These are phyloP conservation scores for Syritta pipiens DNA, from an alignment of 2,888 invertebrate genomes.

Conservation along the genomic window DNA sequence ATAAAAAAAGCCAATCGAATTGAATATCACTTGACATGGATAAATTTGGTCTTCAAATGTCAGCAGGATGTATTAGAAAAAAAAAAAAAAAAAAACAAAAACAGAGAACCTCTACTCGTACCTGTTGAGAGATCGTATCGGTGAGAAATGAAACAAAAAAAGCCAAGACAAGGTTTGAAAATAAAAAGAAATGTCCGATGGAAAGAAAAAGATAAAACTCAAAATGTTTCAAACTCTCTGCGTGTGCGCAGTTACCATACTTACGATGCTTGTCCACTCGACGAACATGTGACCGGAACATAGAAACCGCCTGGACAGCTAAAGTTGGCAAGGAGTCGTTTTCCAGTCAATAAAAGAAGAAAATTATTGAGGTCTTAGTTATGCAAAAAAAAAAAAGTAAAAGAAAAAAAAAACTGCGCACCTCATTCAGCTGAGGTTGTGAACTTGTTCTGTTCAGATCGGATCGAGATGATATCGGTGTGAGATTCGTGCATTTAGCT, in stretches of 20 bases:
- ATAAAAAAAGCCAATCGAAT: slow-evolving; percentile 31
- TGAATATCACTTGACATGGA: slow-evolving; percentile 35
- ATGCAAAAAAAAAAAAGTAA: background rate
- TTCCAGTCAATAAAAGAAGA: background rate
- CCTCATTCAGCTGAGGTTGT: background rate
- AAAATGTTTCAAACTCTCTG: slow-evolving; percentile 8
- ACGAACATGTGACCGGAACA: background rate
- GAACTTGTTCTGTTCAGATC: background rate
- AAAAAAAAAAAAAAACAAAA: background rate
- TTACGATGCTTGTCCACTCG: background rate
- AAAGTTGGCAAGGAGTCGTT: background rate
- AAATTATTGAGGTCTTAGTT: background rate
- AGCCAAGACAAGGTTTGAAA: background rate
- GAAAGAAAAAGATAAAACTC: background rate
- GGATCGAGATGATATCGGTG: background rate
- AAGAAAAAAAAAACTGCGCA: background rate
- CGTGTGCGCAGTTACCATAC: slow-evolving; percentile 11
- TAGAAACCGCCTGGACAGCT: too few species aligned
- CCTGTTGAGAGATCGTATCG: slow-evolving; percentile 20
- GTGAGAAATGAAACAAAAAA: slow-evolving; percentile 13
- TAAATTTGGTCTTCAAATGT: slow-evolving; percentile 34
- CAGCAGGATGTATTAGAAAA: slow-evolving; percentile 33
- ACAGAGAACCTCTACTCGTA: background rate
- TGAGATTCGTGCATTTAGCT: slow-evolving; percentile 10
- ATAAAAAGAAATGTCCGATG: background rate